Evolutionary conservation across 2,888 invertebrate species (phyloP).

Genomic region (Drosophila limbata): DNA sequence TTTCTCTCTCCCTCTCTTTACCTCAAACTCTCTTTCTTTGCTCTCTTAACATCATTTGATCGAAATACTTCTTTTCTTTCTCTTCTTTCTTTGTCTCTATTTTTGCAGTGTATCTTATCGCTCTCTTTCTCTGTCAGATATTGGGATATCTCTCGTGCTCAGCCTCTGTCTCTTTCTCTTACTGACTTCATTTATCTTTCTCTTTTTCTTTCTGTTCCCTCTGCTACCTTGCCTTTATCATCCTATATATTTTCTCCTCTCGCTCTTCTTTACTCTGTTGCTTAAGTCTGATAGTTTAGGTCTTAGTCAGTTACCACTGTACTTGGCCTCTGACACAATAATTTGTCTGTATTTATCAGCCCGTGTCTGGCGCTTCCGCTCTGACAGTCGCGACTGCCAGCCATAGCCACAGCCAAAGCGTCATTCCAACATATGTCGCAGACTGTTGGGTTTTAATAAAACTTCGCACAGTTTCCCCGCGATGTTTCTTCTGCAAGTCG

Average conservation of each 20-base stretch:
- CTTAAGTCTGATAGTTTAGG: neutral
- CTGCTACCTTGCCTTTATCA: neutral
- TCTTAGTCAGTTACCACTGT: constrained; percentile 31
- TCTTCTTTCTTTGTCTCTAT: too few species aligned
- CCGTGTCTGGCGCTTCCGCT: constrained; percentile 61
- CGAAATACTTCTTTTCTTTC: too few species aligned
- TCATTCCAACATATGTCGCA: constrained; percentile 50
- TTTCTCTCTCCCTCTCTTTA: too few species aligned
- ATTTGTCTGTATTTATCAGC: constrained; percentile 70
- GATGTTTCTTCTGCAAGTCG: constrained; percentile 22
- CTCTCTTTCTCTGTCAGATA: too few species aligned
- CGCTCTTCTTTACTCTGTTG: neutral
- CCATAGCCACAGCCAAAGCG: constrained; percentile 1
- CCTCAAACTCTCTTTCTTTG: too few species aligned
- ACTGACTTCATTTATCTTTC: neutral
- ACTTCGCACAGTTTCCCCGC: constrained; percentile 54
- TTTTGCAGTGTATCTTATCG: too few species aligned
- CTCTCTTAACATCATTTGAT: too few species aligned
- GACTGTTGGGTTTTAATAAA: constrained; percentile 76
- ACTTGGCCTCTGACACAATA: constrained; percentile 42
- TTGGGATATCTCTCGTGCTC: too few species aligned
- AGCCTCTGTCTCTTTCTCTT: too few species aligned
- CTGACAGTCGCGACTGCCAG: constrained; percentile 44
- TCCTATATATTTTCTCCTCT: neutral
- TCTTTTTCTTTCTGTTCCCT: neutral